phyloP scores from a whole-genome alignment of 2,888 invertebrate species.

The Calephelis perditalis region DNA sequence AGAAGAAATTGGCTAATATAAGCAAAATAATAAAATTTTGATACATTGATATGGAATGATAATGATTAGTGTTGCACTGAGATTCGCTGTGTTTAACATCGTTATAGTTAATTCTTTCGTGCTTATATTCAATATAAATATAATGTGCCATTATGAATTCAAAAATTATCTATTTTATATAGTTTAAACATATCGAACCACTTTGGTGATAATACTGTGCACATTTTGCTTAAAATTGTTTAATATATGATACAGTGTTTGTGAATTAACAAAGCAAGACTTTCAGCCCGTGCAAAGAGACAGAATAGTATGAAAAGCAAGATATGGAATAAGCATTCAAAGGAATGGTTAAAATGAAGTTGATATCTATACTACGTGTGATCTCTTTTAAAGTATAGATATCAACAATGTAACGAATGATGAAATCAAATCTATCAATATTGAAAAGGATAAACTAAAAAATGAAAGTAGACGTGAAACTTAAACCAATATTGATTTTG shows the following conservation, averaged over 20 bases:
- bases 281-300: constrained; percentile 74
- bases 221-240: constrained; percentile 54
- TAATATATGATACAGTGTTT: constrained; percentile 69
- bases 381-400: constrained; percentile 44
- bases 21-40: constrained; percentile 64
- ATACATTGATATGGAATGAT: constrained; percentile 60
- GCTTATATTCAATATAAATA: constrained; percentile 42
- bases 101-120: constrained; percentile 34
- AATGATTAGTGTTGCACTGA: constrained; percentile 52
- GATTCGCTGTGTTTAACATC: constrained; percentile 18
- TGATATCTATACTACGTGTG: constrained; percentile 55
- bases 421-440: constrained; percentile 47
- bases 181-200: constrained; percentile 48
- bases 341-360: constrained; percentile 50
- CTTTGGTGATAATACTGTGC: constrained; percentile 65
- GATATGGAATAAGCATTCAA: constrained; percentile 70
- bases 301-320: constrained; percentile 71
- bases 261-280: constrained; percentile 68
- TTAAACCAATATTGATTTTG: constrained; percentile 61
- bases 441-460: constrained; percentile 48
- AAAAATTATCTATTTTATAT: constrained; percentile 37
- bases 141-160: constrained; percentile 52
- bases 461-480: constrained; percentile 48
- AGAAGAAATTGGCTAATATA: constrained; percentile 66
- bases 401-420: constrained; percentile 53